Percentiles rank a stretch among this genome's conserved stretches.
phyloP scores from a whole-genome alignment of 2,888 invertebrate species.

The Blastobasis lacticolella region DNA sequence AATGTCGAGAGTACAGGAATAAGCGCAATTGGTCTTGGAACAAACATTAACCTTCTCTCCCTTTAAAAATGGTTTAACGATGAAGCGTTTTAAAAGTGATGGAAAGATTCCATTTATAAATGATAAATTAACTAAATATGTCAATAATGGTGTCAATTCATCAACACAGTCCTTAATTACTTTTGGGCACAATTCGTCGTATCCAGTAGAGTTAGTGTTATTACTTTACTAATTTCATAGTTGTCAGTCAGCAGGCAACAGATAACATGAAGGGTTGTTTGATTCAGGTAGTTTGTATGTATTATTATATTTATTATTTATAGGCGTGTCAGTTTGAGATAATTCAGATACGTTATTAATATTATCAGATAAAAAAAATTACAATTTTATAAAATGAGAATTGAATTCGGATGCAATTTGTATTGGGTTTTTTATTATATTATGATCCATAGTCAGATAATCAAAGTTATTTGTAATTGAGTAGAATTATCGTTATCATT shows the following conservation, averaged over 20 bases:
- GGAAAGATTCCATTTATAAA: background rate
- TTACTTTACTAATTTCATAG: background rate
- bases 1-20: too few relatives aligned
- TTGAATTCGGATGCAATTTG: background rate
- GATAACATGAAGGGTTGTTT: too few relatives aligned
- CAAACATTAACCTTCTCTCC: background rate
- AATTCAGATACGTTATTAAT: background rate
- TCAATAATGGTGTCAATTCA: background rate
- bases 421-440: background rate
- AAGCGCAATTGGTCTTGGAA: too few relatives aligned
- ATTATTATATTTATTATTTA: background rate
- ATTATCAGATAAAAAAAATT: too few relatives aligned
- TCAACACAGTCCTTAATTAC: too few relatives aligned
- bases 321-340: background rate
- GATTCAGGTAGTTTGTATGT: background rate
- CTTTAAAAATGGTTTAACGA: background rate
- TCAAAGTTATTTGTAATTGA: too few relatives aligned
- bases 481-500: too few relatives aligned
- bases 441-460: background rate
- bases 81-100: background rate
- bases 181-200: background rate
- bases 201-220: background rate
- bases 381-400: background rate
- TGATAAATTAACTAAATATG: slow-evolving; percentile 10
- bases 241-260: too few relatives aligned